These are phyloP conservation scores for Cossypha polioptera DNA, from an alignment of 2,797 vertebrate genomes.

Conservation along the genomic window DNA sequence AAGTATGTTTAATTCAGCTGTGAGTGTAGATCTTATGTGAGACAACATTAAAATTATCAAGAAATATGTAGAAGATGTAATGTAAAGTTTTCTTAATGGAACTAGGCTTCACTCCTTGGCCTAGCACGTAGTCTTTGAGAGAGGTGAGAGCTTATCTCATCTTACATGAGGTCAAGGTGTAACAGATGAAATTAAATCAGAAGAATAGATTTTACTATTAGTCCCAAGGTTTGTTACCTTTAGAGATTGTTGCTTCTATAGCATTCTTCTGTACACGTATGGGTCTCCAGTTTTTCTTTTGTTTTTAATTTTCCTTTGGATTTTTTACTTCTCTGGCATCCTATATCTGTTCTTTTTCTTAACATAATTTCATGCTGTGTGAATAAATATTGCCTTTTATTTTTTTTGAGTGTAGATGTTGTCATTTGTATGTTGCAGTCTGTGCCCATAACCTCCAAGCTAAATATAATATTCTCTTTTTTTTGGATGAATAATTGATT, in stretches of 20 bases:
- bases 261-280: background rate
- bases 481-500: background rate
- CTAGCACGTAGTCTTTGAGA: background rate
- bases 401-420: constrained; percentile 39
- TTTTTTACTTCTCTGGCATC: background rate
- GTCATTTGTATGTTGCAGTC: constrained; percentile 38
- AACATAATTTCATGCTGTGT: constrained; percentile 1
- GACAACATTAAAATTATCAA: background rate
- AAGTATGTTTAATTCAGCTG: background rate
- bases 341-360: background rate
- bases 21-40: background rate
- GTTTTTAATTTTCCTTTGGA: background rate
- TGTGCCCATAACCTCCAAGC: background rate
- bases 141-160: background rate
- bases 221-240: background rate
- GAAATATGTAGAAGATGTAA: background rate
- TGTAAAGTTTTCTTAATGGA: background rate
- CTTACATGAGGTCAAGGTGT: background rate
- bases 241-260: background rate
- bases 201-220: background rate
- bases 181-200: background rate
- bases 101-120: background rate
- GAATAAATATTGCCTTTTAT: constrained; percentile 6
- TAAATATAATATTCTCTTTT: background rate
- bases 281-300: background rate